Evolutionary conservation across 2,113 vertebrate species (phyloP).

Genomic region (Triplophysa rosa): DNA sequence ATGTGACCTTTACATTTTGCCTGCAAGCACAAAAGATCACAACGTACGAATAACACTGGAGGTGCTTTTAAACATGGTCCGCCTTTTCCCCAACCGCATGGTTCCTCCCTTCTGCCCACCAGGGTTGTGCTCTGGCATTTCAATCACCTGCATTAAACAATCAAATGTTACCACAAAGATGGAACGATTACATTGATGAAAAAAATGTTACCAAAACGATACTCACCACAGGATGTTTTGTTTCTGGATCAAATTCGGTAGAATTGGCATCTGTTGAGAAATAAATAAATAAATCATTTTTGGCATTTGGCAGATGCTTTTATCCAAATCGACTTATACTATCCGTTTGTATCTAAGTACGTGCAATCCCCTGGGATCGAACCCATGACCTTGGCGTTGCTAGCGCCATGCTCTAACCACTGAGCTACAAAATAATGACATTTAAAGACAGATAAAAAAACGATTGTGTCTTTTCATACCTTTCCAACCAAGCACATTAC

Average conservation of each 20-base stretch:
- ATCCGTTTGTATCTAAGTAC: too few species aligned
- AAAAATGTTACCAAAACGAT: background rate
- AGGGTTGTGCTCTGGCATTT: conserved; percentile 97
- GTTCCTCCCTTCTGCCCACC: conserved; percentile 97
- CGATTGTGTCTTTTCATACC: conserved; percentile 69
- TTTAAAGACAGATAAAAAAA: conserved; percentile 6
- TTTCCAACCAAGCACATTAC: conserved; percentile 85
- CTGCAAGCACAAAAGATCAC: background rate
- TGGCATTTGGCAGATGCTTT: too few species aligned
- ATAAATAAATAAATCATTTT: conserved; percentile 23
- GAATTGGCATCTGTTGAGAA: conserved; percentile 88
- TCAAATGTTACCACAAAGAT: background rate
- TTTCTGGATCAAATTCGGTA: conserved; percentile 90
- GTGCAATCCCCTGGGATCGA: too few species aligned
- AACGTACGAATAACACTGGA: conserved; percentile 86
- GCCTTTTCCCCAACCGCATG: conserved; percentile 94
- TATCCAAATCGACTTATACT: too few species aligned
- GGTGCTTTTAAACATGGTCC: conserved; percentile 88
- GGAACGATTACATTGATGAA: background rate
- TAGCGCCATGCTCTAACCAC: background rate
- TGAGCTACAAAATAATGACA: background rate
- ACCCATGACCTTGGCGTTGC: too few species aligned
- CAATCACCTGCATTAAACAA: conserved; percentile 81
- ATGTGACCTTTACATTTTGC: background rate
- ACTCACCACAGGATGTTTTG: conserved; percentile 89